Base-by-base conservation (phyloP, 1,140 invertebrate genomes). In the Drosophila busckii region DNA sequence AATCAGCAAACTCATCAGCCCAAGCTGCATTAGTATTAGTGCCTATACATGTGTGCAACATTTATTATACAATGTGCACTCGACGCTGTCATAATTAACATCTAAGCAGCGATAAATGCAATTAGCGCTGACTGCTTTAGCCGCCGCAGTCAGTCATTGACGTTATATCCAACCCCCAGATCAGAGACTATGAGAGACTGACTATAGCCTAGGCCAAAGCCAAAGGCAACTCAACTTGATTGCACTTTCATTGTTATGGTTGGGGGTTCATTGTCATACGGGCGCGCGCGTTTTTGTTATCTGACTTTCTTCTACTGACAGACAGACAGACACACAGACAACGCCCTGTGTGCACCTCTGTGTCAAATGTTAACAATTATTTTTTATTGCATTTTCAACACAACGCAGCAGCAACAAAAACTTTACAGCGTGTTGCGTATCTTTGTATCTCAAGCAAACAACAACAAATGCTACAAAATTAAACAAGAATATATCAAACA, bases 61-160 rank as follows among this genome's bases (percentile, higher is more conserved):
- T 29, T 52, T 58, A 58, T 58, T 59, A 23, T 44, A 60, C 25
- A 54, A 35, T 34, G 35, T 41, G 44, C 49, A 50, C 67, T 31
- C 66, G 32, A 35, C 54, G 52, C 59, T 56, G 48, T 59, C 49
- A 70, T 76, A 76, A 76, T 76, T 76, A 76, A 76, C 70, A 76
- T 76, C 46, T 76, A 65, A 76, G 54, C 52, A 49, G 44, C 65
- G 70, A 76, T 76, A 76, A 76, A 76, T 76, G 70, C 37, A 76
- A 76, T 76, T 76, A 76, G 70, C 49, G 35, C 23, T 31, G 55
- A 20, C 19, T 37, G 41, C n/a, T n/a, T n/a, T n/a, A n/a, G n/a
- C n/a, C n/a, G n/a, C n/a, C n/a, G n/a, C n/a, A n/a, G n/a, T n/a
- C 48, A 54, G 54, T 66, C 65, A 54, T 60, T 68, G 60, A 62